phyloP scores from a whole-genome alignment of 1,140 invertebrate genomes.

The Maconellicoccus hirsutus region DNA sequence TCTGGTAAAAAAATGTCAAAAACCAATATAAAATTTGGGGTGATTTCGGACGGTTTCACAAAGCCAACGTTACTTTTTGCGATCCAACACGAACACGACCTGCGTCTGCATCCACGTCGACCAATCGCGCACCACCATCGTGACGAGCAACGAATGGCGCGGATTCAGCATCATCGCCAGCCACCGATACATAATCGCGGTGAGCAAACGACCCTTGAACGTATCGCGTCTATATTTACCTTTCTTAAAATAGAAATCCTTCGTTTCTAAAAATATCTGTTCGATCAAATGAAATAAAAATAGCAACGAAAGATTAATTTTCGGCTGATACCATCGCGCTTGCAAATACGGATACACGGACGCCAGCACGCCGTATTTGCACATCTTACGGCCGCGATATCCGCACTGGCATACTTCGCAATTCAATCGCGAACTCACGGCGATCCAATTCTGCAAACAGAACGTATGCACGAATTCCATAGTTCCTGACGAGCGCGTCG shows the following conservation, averaged over 20 bases:
- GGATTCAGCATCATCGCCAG: not conserved
- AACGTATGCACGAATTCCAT: constrained; percentile 7
- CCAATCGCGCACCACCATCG: constrained; percentile 1
- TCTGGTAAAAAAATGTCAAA: no score
- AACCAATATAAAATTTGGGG: no score
- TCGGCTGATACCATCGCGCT: constrained; percentile 4
- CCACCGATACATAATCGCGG: not conserved
- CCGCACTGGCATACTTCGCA: constrained; percentile 9
- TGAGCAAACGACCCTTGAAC: not conserved
- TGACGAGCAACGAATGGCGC: not conserved
- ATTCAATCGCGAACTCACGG: not conserved
- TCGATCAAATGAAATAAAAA: not conserved
- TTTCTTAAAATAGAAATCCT: not conserved
- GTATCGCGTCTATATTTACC: not conserved
- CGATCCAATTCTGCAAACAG: constrained; percentile 6
- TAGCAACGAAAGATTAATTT: not conserved
- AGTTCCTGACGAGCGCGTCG: not conserved
- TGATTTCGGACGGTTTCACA: no score
- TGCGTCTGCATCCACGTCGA: not conserved
- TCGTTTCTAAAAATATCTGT: constrained; percentile 3
- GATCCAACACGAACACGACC: not conserved
- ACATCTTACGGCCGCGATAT: constrained; percentile 17
- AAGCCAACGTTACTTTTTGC: no score
- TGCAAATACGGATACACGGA: not conserved
- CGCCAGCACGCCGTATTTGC: constrained; percentile 2